phyloP scores from a whole-genome alignment of 2,113 vertebrate genomes.

The Scortum barcoo region DNA sequence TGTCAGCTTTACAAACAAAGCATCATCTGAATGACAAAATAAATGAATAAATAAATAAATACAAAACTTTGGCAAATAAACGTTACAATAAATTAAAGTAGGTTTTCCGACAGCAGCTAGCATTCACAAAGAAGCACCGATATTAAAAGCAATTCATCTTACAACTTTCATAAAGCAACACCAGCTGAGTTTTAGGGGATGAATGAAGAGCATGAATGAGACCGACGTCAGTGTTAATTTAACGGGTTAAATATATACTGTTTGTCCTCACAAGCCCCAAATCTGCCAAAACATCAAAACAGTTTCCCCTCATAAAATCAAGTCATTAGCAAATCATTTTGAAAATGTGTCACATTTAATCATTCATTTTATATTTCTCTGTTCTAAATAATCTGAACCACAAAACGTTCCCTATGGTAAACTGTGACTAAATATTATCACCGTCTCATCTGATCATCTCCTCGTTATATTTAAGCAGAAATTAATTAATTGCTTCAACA shows the following conservation, averaged over 20 bases:
- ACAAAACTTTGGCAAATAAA: constrained; percentile 65
- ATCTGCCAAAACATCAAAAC: constrained; percentile 39
- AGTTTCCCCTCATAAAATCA: background rate
- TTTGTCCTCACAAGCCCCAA: constrained; percentile 2
- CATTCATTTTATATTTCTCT: constrained; percentile 9
- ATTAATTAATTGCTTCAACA: constrained; percentile 41
- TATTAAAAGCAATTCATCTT: constrained; percentile 66
- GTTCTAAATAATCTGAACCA: constrained; percentile 4
- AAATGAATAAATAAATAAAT: constrained; percentile 66
- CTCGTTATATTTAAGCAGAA: constrained; percentile 15
- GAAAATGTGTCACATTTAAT: constrained; percentile 9
- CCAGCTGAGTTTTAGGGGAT: constrained; percentile 45
- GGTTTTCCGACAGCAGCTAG: constrained; percentile 59
- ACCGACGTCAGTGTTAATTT: constrained; percentile 5
- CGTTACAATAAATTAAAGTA: constrained; percentile 64
- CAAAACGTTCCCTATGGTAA: background rate
- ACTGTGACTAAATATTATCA: constrained; percentile 8
- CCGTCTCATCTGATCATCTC: constrained; percentile 1
- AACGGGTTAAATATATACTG: constrained; percentile 7
- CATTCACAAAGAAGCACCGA: constrained; percentile 74
- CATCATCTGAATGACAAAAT: constrained; percentile 64
- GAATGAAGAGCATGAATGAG: constrained; percentile 31
- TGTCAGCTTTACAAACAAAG: constrained; percentile 81
- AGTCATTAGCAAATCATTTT: constrained; percentile 1
- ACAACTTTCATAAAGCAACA: constrained; percentile 73